Base-by-base conservation (phyloP, 2,113 vertebrate species). In the Clarias gariepinus region DNA sequence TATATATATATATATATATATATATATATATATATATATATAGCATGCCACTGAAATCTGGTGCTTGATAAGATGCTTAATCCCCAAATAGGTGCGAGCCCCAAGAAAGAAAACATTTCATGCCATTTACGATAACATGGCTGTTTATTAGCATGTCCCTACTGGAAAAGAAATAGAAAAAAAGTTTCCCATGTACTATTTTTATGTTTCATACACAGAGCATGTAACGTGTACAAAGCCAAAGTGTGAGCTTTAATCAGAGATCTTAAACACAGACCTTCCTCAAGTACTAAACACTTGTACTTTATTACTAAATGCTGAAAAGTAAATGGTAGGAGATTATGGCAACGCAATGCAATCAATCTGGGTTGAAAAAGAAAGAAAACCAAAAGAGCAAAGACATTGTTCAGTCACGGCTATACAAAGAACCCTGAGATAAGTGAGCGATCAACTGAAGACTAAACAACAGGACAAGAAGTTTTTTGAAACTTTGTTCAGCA, bases 191-290 rank as follows among this genome's bases (percentile, higher is more conserved):
- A 69, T n/a, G 61, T 69, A 68, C 63, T n/a, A 12, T 55, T 58
- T 79, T 85, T 78, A 78, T 36, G 61, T 66, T 85, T 28, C 52
- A 55, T 33, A 36, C 12, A 80, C 76, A 86, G 30, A 86, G 30
- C 23, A 2, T 1, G 21, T 13, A 52, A 52, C 73, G 41, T 15
- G 47, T 16, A 55, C 55, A 25, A 18, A 23, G 69, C 23, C 23
- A 61, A 84, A 84, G 73, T 55, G 73, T 77, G 83, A 85, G 73
- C 36, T 9, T 41, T 47, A 16, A 23, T 1, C 11, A 36, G 47
- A 57, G n/a, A 47, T 28, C 61, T 53, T 23, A 52, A 53, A 64
- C 47, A 36, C 25, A 78, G 60, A 64, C 11, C 68, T 23, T 36
- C 16, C 74, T 36, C 74, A 36, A 53, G n/a, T n/a, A 57, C 74